Base-by-base conservation (phyloP, 2,888 invertebrate genomes). In the Bombylius major region DNA sequence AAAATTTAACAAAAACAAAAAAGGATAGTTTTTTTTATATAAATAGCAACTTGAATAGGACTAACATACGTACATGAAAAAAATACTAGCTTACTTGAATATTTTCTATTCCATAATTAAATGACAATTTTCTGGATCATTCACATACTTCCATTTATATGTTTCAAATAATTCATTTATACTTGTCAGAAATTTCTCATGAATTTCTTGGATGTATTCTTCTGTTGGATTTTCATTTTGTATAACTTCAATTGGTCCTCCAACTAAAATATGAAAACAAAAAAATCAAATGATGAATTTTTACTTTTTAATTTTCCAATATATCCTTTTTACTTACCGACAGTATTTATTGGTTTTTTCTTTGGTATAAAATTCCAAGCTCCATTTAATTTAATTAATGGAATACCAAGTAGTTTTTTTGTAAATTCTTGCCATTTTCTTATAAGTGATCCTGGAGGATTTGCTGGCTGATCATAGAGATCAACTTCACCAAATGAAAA, bases 401-500 rank as follows among this genome's bases (percentile, higher is more conserved):
- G 84, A 13, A 92, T 75, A 6, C 89, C 89, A 0, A 86, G 82
- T 6, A 77, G 53, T 61, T 79, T 78, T 54, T 84, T 83, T 2
- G 91, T 70, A 53, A 71, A 75, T 59, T 87, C 81, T 70, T 95
- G 94, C 45, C 86, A 65, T 23, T 73, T 77, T 23, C 86, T 75
- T 4, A 72, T 51, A 5, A 75, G 65, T 3, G 90, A 86, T 45
- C 87, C 84, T 54, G 84, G 80, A 0, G 87, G 84, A 70, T 86
- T 87, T 13, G 78, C 70, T 0, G 88, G 70, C 62, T 93, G 92
- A 61, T 84, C 81, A 71, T 84, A 94, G 9, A 92, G 73, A 65
- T 93, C 89, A 1, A 87, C 87, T 73, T 96, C 95, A 0, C 94
- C 94, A 71, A 95, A 96, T 0, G 89, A 86, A 67, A 92, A 84